A percentile compares a stretch with the other conserved stretches of the same genome.
These are phyloP conservation scores for Philopotamus ludificatus DNA, from an alignment of 1,140 invertebrate species.

Conservation along the genomic window DNA sequence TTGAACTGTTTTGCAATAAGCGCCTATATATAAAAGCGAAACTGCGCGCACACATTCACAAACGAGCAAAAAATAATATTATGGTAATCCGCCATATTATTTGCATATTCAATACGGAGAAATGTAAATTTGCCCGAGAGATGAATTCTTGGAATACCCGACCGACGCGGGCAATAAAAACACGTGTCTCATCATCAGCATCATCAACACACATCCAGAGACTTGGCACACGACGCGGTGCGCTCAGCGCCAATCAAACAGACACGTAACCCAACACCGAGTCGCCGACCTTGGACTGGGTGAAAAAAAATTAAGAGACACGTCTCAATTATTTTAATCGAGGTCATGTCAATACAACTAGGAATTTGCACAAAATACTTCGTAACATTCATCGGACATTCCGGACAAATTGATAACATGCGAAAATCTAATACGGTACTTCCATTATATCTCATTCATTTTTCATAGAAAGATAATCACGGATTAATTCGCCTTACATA, in stretches of 20 bases:
- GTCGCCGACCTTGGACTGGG: not conserved
- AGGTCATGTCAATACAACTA: too few relatives aligned
- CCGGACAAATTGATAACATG: too few relatives aligned
- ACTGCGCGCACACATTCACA: not conserved
- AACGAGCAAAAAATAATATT: not conserved
- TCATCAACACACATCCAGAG: not conserved
- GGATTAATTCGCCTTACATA: too few relatives aligned
- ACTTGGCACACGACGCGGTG: not conserved
- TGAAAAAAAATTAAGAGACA: not conserved
- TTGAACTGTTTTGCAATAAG: too few relatives aligned
- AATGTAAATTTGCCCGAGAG: not conserved
- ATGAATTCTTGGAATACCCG: not conserved
- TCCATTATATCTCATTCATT: too few relatives aligned
- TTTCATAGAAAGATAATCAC: too few relatives aligned
- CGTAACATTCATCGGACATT: too few relatives aligned
- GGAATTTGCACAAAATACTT: too few relatives aligned
- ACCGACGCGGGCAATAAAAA: not conserved
- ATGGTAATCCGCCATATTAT: not conserved
- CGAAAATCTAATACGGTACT: too few relatives aligned
- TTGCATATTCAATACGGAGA: not conserved
- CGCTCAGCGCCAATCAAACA: not conserved
- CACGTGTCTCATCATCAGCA: too few relatives aligned
- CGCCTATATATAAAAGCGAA: not conserved
- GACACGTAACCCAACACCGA: not conserved
- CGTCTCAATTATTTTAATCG: not conserved